Evolutionary conservation across 1,140 invertebrate genomes (phyloP).

Genomic region (Saxidomus purpurata): DNA sequence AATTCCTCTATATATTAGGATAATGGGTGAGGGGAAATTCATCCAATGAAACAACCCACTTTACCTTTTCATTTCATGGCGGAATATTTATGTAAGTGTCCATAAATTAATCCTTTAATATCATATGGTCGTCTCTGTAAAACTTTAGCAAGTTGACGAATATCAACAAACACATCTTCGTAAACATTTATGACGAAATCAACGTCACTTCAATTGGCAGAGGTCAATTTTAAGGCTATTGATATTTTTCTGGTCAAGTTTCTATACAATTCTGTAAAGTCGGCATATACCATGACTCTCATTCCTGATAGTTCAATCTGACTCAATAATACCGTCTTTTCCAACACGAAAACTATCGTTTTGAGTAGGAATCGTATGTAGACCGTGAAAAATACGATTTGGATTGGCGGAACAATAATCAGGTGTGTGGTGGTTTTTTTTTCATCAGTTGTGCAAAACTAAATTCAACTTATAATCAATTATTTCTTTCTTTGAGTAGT

Average conservation of each 20-base stretch:
- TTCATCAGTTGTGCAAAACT: no score
- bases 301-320: background rate
- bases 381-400: no score
- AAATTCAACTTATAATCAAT: no score
- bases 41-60: slow-evolving; percentile 42
- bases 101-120: slow-evolving; percentile 10
- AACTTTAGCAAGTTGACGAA: slow-evolving; percentile 87
- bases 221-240: slow-evolving; percentile 91
- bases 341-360: no score
- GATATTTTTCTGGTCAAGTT: slow-evolving; percentile 59
- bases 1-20: slow-evolving; percentile 81
- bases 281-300: slow-evolving; percentile 38
- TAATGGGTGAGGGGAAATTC: slow-evolving; percentile 62
- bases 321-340: background rate
- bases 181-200: slow-evolving; percentile 86
- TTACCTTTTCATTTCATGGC: background rate
- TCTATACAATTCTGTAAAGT: slow-evolving; percentile 38
- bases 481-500: no score
- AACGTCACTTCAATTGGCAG: slow-evolving; percentile 89
- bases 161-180: slow-evolving; percentile 86
- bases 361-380: no score
- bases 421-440: no score
- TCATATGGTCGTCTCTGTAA: slow-evolving; percentile 2
- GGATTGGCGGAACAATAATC: no score
- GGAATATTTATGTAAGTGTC: slow-evolving; percentile 21